A percentile compares a stretch with the other conserved stretches of the same genome.
Conservation (phyloP, 2,888 invertebrate genomes). For the Drosophila engyochracea region DNA sequence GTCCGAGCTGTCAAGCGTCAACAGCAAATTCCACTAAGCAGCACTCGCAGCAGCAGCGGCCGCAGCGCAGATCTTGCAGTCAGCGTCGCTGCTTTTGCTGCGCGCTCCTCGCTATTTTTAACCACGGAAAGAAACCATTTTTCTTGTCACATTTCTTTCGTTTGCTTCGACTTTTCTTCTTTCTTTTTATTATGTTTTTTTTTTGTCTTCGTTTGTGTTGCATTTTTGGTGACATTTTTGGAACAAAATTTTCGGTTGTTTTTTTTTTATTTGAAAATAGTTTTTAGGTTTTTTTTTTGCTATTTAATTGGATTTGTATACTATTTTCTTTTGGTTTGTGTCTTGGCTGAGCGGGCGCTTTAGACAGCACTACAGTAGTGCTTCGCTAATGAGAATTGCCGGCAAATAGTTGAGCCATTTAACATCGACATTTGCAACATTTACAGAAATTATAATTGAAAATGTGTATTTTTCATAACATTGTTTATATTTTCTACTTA, state of each 20-base stretch:
- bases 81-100: constrained; percentile 36
- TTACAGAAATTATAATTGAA: background rate
- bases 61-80: constrained; percentile 23
- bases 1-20: constrained; percentile 70
- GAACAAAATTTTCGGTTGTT: constrained; percentile 50
- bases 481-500: background rate
- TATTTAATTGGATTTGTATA: constrained; percentile 49
- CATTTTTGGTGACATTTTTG: constrained; percentile 76
- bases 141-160: constrained; percentile 56
- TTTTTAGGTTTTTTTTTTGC: constrained; percentile 1
- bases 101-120: constrained; percentile 65
- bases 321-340: constrained; percentile 15
- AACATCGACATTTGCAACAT: background rate
- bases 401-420: background rate
- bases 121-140: constrained; percentile 75
- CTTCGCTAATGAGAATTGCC: background rate
- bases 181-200: constrained; percentile 2
- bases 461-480: background rate
- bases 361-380: background rate
- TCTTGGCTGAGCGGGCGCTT: constrained; percentile 36
- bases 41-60: constrained; percentile 18
- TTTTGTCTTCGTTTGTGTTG: constrained; percentile 40
- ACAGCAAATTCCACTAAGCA: constrained; percentile 74
- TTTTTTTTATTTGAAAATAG: constrained; percentile 27
- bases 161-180: constrained; percentile 17